Percentiles rank a stretch among this genome's conserved stretches.
phyloP scores from a whole-genome alignment of 2,888 invertebrate genomes.

The Oligia strigilis region DNA sequence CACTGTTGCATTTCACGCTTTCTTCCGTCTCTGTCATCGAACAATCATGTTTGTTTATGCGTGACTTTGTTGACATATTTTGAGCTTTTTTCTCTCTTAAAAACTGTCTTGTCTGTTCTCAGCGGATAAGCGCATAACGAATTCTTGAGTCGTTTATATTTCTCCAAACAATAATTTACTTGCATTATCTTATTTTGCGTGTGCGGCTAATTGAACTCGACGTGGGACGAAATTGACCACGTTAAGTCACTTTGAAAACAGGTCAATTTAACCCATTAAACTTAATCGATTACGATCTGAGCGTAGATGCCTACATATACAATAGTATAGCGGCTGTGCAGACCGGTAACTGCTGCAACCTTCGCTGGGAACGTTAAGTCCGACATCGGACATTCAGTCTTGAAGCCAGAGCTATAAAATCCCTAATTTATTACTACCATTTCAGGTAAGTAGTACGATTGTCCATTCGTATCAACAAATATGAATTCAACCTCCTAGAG shows the following conservation, averaged over 20 bases:
- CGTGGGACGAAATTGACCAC: slow-evolving; percentile 70
- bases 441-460: slow-evolving; percentile 77
- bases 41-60: slow-evolving; percentile 53
- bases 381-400: slow-evolving; percentile 73
- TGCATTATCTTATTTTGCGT: slow-evolving; percentile 56
- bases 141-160: slow-evolving; percentile 3
- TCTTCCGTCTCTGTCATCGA: slow-evolving; percentile 66
- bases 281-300: slow-evolving; percentile 73
- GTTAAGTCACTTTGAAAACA: slow-evolving; percentile 70
- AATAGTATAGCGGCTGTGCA: slow-evolving; percentile 69
- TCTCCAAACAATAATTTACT: slow-evolving; percentile 3
- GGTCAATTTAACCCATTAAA: slow-evolving; percentile 73
- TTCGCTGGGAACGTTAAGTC: slow-evolving; percentile 66
- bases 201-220: slow-evolving; percentile 55
- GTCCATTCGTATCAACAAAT: slow-evolving; percentile 72
- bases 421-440: slow-evolving; percentile 73
- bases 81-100: neutral
- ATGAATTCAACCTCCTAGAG: slow-evolving; percentile 68
- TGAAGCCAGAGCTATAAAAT: slow-evolving; percentile 71
- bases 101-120: neutral
- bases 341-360: slow-evolving; percentile 71
- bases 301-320: slow-evolving; percentile 61
- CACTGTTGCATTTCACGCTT: slow-evolving; percentile 65
- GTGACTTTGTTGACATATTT: slow-evolving; percentile 34
- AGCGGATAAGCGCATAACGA: neutral